A percentile compares a stretch with the other conserved stretches of the same genome.
Conservation (phyloP, 2,888 invertebrate species). For the Nebria brevicollis region DNA sequence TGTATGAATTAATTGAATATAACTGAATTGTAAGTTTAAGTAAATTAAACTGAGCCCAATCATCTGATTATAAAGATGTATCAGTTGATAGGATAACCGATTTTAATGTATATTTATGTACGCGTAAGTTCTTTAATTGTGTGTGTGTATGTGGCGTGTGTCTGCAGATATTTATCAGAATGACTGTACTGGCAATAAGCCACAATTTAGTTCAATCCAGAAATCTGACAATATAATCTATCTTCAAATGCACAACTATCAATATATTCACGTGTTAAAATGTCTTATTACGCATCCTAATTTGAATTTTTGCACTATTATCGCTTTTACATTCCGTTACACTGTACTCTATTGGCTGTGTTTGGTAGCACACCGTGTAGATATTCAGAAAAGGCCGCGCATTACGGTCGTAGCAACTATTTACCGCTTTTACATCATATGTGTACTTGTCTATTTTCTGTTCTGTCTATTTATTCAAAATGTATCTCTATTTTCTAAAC, state of each 20-base stretch:
- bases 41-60: neutral
- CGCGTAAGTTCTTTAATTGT: neutral
- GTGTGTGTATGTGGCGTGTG: constrained; percentile 15
- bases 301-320: constrained; percentile 22
- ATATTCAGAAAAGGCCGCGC: too few relatives aligned
- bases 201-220: neutral
- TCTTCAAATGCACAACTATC: neutral
- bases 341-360: neutral
- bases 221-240: neutral
- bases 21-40: constrained; percentile 12
- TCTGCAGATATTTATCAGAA: constrained; percentile 25
- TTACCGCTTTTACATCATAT: neutral
- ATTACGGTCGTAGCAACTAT: neutral
- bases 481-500: neutral
- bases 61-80: neutral
- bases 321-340: constrained; percentile 27
- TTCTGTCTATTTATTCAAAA: neutral
- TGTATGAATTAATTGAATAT: constrained; percentile 32
- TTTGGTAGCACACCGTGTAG: too few relatives aligned
- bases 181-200: neutral
- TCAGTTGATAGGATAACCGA: neutral
- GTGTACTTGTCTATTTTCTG: neutral
- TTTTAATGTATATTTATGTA: constrained; percentile 7
- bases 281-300: neutral
- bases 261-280: constrained; percentile 22